phyloP scores from a whole-genome alignment of 2,888 invertebrate genomes.

The Mechanitis mazaeus region DNA sequence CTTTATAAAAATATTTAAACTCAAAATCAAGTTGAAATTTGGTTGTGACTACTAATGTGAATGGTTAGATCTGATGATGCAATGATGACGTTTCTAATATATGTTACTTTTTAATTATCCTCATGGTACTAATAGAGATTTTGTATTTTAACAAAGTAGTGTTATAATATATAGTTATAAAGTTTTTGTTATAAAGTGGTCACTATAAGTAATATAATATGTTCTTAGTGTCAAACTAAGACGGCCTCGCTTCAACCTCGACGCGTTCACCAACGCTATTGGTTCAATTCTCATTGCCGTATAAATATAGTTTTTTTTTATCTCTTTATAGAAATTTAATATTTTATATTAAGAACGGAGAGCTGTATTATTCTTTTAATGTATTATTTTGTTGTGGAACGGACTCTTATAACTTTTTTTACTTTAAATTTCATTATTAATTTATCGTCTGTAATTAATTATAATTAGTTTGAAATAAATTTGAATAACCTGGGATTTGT shows the following conservation, averaged over 20 bases:
- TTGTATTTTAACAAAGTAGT: background rate
- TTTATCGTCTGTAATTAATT: too few relatives aligned
- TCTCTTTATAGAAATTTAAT: slow-evolving; percentile 8
- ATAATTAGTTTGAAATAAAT: too few relatives aligned
- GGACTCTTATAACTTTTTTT: background rate
- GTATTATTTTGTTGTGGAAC: slow-evolving; percentile 31
- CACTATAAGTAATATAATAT: slow-evolving; percentile 1
- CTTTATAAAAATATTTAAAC: too few relatives aligned
- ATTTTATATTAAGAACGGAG: background rate
- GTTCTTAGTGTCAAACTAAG: slow-evolving; percentile 16
- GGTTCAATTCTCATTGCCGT: slow-evolving; percentile 58
- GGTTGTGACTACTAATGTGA: too few relatives aligned
- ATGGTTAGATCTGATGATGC: too few relatives aligned
- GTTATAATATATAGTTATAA: background rate
- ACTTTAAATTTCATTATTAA: too few relatives aligned
- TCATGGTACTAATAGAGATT: background rate
- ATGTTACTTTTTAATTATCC: too few relatives aligned
- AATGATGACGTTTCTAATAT: too few relatives aligned
- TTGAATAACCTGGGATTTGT: too few relatives aligned
- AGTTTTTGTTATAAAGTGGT: slow-evolving; percentile 2
- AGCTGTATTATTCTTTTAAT: slow-evolving; percentile 25
- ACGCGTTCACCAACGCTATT: slow-evolving; percentile 66
- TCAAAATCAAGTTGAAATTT: too few relatives aligned
- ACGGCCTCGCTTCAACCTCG: slow-evolving; percentile 66
- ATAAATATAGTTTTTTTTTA: slow-evolving; percentile 63